phyloP scores from a whole-genome alignment of 2,888 invertebrate species.

The Dicyrtomina minuta region DNA sequence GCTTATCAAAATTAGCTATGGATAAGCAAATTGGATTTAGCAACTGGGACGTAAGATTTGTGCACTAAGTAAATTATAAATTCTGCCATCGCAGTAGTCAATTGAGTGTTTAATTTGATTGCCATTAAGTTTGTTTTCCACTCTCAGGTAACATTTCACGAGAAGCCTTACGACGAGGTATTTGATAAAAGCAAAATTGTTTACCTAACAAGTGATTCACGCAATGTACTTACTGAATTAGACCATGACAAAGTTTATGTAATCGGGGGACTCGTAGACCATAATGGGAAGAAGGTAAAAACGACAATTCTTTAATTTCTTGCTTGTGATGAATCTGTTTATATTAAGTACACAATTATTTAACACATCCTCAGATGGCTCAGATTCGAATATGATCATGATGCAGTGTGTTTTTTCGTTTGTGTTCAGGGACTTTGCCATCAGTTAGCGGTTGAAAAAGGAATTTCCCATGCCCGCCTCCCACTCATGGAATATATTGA shows the following conservation, averaged over 20 bases:
- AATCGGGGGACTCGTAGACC: conserved; percentile 96
- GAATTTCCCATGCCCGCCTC: conserved; percentile 77
- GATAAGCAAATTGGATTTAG: conserved; percentile 81
- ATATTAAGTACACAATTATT: background rate
- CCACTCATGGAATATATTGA: conserved; percentile 86
- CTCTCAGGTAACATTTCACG: conserved; percentile 69
- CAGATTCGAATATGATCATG: background rate
- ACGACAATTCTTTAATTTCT: background rate
- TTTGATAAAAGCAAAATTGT: conserved; percentile 78
- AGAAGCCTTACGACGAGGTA: conserved; percentile 66
- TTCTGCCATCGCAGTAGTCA: conserved; percentile 25
- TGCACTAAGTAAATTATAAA: conserved; percentile 1
- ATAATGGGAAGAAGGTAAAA: conserved; percentile 85
- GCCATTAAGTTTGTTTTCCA: conserved; percentile 17
- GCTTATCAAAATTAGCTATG: conserved; percentile 72
- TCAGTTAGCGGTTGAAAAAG: conserved; percentile 74
- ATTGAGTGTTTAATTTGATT: background rate
- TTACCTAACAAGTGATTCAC: conserved; percentile 92
- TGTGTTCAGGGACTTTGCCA: conserved; percentile 74
- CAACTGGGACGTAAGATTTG: conserved; percentile 80
- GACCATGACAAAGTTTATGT: conserved; percentile 81
- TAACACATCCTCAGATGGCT: background rate
- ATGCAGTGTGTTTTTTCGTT: background rate
- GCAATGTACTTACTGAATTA: conserved; percentile 72
- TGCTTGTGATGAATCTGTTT: background rate